Percentiles rank a stretch among this genome's conserved stretches.
Conservation (phyloP, 1,140 invertebrate genomes). For the Trachymyrmex septentrionalis region DNA sequence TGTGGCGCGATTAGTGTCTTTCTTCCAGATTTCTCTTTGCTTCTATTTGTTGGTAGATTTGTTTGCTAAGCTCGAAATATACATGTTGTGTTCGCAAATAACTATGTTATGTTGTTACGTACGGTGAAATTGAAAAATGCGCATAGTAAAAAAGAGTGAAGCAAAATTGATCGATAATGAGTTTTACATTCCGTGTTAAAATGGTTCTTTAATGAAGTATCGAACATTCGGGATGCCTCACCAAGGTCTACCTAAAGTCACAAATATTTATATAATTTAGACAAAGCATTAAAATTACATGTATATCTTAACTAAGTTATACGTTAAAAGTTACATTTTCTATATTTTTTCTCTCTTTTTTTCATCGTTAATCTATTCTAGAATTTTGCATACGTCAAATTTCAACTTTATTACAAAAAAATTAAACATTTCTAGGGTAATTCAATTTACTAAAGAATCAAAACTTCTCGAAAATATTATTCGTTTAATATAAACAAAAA, state of each 20-base stretch:
- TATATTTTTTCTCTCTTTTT: too few relatives aligned
- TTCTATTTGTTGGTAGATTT: not conserved
- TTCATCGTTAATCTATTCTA: too few relatives aligned
- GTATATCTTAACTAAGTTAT: too few relatives aligned
- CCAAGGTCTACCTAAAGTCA: too few relatives aligned
- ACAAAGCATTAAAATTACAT: too few relatives aligned
- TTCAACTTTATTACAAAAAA: too few relatives aligned
- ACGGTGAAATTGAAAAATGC: not conserved
- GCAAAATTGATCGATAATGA: not conserved
- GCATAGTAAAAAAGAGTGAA: not conserved
- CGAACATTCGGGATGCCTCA: too few relatives aligned
- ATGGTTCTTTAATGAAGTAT: too few relatives aligned
- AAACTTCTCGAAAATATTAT: not conserved
- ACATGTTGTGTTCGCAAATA: not conserved
- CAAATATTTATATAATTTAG: too few relatives aligned
- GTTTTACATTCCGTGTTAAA: not conserved
- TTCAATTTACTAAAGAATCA: not conserved
- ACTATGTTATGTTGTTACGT: not conserved
- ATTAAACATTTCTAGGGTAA: too few relatives aligned
- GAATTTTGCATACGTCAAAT: too few relatives aligned
- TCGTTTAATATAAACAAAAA: not conserved
- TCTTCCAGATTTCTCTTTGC: slow-evolving; percentile 5
- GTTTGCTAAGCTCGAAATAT: slow-evolving; percentile 6
- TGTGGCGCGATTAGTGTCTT: slow-evolving; percentile 15
- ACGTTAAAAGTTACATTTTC: too few relatives aligned